A percentile compares a stretch with the other conserved stretches of the same genome.
These are phyloP conservation scores for Sylvilagus floridanus DNA, from an alignment of 2,797 vertebrate species.

Conservation along the genomic window DNA sequence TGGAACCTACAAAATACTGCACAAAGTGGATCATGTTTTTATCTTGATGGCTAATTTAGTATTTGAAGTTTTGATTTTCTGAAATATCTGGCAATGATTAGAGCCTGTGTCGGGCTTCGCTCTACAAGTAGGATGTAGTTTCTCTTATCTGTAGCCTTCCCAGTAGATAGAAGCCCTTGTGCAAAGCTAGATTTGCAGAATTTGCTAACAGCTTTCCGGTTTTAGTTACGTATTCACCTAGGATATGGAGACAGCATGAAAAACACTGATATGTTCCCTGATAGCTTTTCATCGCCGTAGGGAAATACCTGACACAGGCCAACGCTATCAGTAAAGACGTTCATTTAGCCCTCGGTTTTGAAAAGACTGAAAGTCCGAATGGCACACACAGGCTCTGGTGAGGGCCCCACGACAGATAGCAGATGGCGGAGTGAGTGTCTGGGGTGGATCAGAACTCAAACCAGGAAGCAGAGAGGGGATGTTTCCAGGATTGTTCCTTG, in stretches of 20 bases:
- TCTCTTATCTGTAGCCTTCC: not conserved
- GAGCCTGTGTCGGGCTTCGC: not conserved
- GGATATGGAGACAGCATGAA: not conserved
- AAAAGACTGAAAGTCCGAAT: no score
- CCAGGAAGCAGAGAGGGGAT: no score
- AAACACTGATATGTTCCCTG: not conserved
- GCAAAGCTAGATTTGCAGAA: not conserved
- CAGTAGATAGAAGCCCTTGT: not conserved
- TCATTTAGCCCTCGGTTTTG: no score
- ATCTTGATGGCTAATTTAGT: not conserved
- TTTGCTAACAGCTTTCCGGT: not conserved
- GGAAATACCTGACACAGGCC: no score
- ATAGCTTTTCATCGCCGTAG: no score
- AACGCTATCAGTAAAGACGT: no score
- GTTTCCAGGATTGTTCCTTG: no score
- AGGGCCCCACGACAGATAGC: no score
- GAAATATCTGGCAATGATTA: constrained; percentile 30
- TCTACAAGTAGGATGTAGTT: not conserved
- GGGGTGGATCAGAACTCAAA: no score
- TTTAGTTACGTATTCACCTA: not conserved
- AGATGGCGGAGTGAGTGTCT: no score
- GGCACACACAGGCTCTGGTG: no score
- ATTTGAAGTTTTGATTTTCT: constrained; percentile 19
- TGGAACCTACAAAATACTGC: not conserved
- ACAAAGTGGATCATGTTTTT: not conserved